Evolutionary conservation across 2,888 invertebrate species (phyloP), one percentile per base, ranked within the genome.

Genomic region (Synanthedon myopaeformis): DNA sequence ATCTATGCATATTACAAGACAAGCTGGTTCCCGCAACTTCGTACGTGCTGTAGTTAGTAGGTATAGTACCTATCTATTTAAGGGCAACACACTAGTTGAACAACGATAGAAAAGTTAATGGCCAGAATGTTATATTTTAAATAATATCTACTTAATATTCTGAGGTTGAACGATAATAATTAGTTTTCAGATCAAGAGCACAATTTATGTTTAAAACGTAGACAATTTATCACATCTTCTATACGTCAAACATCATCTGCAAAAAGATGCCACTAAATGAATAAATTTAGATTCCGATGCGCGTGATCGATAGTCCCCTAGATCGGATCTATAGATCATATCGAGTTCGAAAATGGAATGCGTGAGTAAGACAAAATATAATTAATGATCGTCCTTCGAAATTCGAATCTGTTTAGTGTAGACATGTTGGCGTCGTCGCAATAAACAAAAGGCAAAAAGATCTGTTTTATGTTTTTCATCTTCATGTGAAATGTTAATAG

Each of bases 311-410:
- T 87, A 82, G 86, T 79, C 79, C 72, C 79, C 65, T 83, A 85
- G 85, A 84, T 84, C 83, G 67, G 78, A 86, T 85, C 85, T 82
- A 87, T 86, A 86, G 86, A 87, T 87, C 85, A 86, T 85, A 86
- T 85, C 83, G 76, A 74, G 67, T 70, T 82, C 61, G 74, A 84
- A 86, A 85, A 85, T 87, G 82, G 82, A 85, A 84, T 85, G 85
- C 83, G 82, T 84, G 86, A 86, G 87, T 87, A 86, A 86, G 87
- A 86, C 87, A 85, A 87, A 86, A 86, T 83, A 82, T 86, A 87
- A 87, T 87, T 86, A 86, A 87, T 87, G 84, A 82, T 84, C 70
- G 73, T 71, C 75, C 74, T 80, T 78, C 78, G 66, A 84, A 82
- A 85, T 82, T 84, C 78, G 84, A 84, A 79, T 82, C 82, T 82